phyloP scores from a whole-genome alignment of 2,888 invertebrate species.

The Ischnus inquisitorius region DNA sequence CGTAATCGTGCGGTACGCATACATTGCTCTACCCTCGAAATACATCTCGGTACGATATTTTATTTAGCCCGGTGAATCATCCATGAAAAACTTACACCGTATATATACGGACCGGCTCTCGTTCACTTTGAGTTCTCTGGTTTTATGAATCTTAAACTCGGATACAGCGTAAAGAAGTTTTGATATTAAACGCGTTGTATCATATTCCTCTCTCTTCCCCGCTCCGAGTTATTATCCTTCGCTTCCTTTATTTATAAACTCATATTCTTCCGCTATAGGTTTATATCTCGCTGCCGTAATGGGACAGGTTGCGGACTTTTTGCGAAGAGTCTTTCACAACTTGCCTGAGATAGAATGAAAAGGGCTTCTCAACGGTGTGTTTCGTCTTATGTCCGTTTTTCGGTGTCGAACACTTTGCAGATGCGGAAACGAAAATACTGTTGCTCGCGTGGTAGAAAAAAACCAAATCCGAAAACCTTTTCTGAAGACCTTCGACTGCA shows the following conservation, averaged over 20 bases:
- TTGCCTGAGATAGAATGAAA: not conserved
- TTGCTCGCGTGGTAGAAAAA: no score
- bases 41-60: conserved; percentile 47
- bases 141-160: conserved; percentile 62
- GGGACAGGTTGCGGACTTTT: not conserved
- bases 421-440: no score
- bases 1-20: not conserved
- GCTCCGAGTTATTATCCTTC: not conserved
- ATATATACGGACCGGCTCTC: conserved; percentile 14
- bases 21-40: conserved; percentile 1
- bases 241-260: conserved; percentile 54
- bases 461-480: no score
- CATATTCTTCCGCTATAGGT: not conserved
- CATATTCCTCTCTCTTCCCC: conserved; percentile 9
- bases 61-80: conserved; percentile 54
- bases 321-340: conserved; percentile 16
- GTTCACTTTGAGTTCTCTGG: conserved; percentile 25
- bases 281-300: not conserved
- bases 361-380: not conserved
- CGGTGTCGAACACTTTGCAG: not conserved
- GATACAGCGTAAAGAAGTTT: conserved; percentile 58
- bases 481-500: no score
- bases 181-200: conserved; percentile 60
- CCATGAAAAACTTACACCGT: conserved; percentile 51
- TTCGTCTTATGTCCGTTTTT: not conserved